Base-by-base conservation (phyloP, 2,888 invertebrate genomes). In the Drosophila yooni region DNA sequence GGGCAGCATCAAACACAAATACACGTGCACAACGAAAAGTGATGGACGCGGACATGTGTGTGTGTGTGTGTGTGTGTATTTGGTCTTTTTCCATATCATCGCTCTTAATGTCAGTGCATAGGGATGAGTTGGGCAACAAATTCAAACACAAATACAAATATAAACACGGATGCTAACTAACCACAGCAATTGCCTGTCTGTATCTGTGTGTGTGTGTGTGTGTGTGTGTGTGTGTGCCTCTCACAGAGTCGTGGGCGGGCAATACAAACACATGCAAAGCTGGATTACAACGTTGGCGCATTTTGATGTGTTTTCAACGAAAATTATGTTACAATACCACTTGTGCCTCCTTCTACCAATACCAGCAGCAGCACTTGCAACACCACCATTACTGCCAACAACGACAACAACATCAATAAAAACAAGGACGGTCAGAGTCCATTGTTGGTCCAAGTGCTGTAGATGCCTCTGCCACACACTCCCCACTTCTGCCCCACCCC, bases 131-230 rank as follows among this genome's bases (percentile, higher is more conserved):
- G 46, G 79, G 71, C 63, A 74, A 74, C 84, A 84, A 84, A 89
- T 87, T 76, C 80, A 88, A 85, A 83, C 73, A 89, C 85, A 88
- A 89, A 87, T 75, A 84, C 84, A 87, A 89, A 88, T 79, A 88
- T 83, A 85, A 88, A 89, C 86, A 88, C 89, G 86, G 83, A 88
- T 89, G 89, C 86, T 89, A 88, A 88, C 88, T 88, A 89, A 88
- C 88, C 88, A 82, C 88, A 88, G 79, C 76, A 54, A 82, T 69
- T 64, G 71, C 43, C 33, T 46, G 43, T 40, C 31, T 65, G 59
- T 64, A 29, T 58, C 3, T 40, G n/a, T 5, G 51, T 61, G 53
- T 59, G 43, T 53, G 50, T 33, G 21, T 21, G 21, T 21, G 21
- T 21, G 21, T 21, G 21, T 21, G 29, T 46, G 29, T 54, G 51